Evolutionary conservation across 2,888 invertebrate genomes (phyloP).

Genomic region (Phalera bucephala): DNA sequence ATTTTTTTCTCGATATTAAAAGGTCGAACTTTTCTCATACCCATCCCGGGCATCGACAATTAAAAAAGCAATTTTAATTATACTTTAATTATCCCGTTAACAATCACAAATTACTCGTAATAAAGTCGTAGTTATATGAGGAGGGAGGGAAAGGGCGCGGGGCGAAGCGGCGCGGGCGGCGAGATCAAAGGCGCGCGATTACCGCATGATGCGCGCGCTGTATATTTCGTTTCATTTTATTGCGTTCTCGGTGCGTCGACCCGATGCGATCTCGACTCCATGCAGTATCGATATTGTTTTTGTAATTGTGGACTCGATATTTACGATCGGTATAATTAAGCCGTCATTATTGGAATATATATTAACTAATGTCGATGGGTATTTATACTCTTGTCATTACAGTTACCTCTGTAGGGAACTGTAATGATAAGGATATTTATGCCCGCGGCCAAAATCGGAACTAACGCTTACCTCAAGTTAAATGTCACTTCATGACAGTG

Average conservation of each 20-base stretch:
- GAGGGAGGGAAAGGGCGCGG: constrained; percentile 6
- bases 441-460: too few species aligned
- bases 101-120: constrained; percentile 56
- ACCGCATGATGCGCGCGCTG: constrained; percentile 61
- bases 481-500: too few species aligned
- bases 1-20: constrained; percentile 5
- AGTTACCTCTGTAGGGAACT: too few species aligned
- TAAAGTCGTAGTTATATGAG: constrained; percentile 47
- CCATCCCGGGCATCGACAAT: constrained; percentile 9
- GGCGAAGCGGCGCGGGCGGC: constrained; percentile 34
- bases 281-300: constrained; percentile 24
- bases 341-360: too few species aligned
- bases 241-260: constrained; percentile 48
- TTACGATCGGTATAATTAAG: constrained; percentile 9
- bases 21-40: constrained; percentile 19
- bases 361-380: too few species aligned
- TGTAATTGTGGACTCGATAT: constrained; percentile 13
- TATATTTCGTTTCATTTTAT: constrained; percentile 39
- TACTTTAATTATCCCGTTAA: constrained; percentile 50
- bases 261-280: constrained; percentile 35
- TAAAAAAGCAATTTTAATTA: constrained; percentile 37
- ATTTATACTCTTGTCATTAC: too few species aligned
- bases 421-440: too few species aligned
- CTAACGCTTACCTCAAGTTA: too few species aligned
- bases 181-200: constrained; percentile 66